Evolutionary conservation across 35 echinoderm and acorn worm species (phyloP), one percentile per base, ranked within the genome.

Genomic region (Anneissia japonica): DNA sequence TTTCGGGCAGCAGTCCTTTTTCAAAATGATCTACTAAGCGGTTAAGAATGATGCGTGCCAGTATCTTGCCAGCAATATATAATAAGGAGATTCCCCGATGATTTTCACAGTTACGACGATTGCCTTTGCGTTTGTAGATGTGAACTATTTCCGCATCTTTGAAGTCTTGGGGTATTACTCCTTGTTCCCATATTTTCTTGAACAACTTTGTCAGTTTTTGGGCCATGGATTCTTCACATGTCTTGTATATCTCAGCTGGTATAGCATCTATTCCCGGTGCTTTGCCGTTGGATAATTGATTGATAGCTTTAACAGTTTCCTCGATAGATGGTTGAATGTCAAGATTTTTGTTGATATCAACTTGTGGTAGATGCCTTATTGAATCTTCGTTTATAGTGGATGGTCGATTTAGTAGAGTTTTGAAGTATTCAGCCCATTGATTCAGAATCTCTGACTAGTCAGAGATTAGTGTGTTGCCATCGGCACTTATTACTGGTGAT

Each of bases 1-100:
- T 0, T 80, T 86, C 35, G 17, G 74, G 84, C 34, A 86, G 72
- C 12, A 79, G 72, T 79, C 79, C 34, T 36, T 86, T 74, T 34
- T 31, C 32, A 17, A 86, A 16, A 33, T 31, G 16, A 3, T 84
- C 41, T 16, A 84, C 41, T 21, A n/a, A n/a, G n/a, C 43, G 51
- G 0, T 38, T 84, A 14, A 84, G 33, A 0, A 74, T 10, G 41
- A 84, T 84, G 32, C 73, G 51, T 73, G 41, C 45, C 17, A 28
- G 35, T 7, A 82, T 16, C 39, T 82, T 38, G 32, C 80, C 32
- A 82, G 80, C 36, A n/a, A n/a, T 82, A 17, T 32, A 82, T 9
- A 82, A 38, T 45, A 82, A 38, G 80, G 80, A 28, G 80, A n/a
- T n/a, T n/a, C n/a, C n/a, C n/a, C n/a, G n/a, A n/a, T n/a, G n/a